These are phyloP conservation scores for Manis crassicaudata DNA, from an alignment of 2,797 vertebrate genomes.

Conservation along the genomic window DNA sequence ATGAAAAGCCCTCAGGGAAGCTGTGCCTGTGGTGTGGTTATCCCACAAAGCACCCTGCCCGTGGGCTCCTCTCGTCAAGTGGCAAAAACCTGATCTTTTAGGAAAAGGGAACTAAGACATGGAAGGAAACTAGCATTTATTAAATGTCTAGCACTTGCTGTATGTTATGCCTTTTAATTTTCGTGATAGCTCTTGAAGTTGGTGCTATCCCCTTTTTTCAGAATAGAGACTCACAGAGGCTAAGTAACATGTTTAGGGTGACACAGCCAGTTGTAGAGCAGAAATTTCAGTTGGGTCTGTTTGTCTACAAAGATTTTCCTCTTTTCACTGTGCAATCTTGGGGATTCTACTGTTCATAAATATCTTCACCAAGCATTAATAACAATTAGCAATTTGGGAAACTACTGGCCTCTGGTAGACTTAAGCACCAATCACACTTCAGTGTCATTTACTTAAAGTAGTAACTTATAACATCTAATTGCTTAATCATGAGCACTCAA, in stretches of 20 bases:
- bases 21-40: neutral
- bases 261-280: neutral
- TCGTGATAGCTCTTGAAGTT: neutral
- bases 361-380: neutral
- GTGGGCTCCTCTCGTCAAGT: neutral
- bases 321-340: neutral
- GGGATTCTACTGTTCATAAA: neutral
- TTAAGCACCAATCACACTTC: constrained; percentile 20
- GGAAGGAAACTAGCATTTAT: neutral
- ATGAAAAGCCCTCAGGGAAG: neutral
- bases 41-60: neutral
- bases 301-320: neutral
- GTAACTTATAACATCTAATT: constrained; percentile 21
- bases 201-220: neutral
- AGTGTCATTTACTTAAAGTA: constrained; percentile 43
- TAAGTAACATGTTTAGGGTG: neutral
- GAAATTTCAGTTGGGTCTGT: neutral
- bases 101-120: neutral
- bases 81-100: neutral
- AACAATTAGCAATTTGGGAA: constrained; percentile 27
- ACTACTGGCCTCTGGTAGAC: constrained; percentile 3
- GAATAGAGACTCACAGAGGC: neutral
- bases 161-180: neutral
- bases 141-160: neutral
- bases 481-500: neutral